Evolutionary conservation across 2,888 invertebrate species (phyloP).

Genomic region (Rhyacophila evoluta): DNA sequence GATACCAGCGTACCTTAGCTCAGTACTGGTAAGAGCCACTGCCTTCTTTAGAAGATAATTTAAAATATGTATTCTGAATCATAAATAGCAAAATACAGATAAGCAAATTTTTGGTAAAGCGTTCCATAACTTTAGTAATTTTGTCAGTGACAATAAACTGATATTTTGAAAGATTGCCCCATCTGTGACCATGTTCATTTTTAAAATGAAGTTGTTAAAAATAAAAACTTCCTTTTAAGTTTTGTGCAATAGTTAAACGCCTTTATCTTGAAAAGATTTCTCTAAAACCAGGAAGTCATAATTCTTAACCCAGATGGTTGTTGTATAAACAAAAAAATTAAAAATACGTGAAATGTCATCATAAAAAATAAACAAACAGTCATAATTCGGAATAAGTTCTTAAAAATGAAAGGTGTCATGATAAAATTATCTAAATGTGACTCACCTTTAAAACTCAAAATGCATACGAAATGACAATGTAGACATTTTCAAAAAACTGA

Average conservation of each 20-base stretch:
- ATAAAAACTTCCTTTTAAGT: neutral
- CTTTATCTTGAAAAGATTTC: neutral
- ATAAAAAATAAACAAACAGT: slow-evolving; percentile 3
- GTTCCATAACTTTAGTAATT: too few relatives aligned
- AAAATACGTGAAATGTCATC: neutral
- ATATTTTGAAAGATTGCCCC: too few relatives aligned
- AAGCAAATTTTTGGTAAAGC: too few relatives aligned
- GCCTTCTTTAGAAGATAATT: too few relatives aligned
- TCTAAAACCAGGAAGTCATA: neutral
- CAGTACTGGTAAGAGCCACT: too few relatives aligned
- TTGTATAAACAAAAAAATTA: neutral
- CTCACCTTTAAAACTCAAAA: slow-evolving; percentile 24
- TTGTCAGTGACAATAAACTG: too few relatives aligned
- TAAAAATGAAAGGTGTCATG: neutral
- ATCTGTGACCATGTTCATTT: too few relatives aligned
- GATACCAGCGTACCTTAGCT: too few relatives aligned
- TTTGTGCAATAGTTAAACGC: neutral
- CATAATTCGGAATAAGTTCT: neutral
- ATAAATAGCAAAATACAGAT: too few relatives aligned
- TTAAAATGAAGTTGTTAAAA: neutral
- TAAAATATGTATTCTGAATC: too few relatives aligned
- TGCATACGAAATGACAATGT: neutral
- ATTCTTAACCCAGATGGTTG: neutral
- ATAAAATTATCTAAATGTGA: neutral
- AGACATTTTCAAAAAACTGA: slow-evolving; percentile 20